phyloP scores from a whole-genome alignment of 2,888 invertebrate species.

The Megastigmus dorsalis region DNA sequence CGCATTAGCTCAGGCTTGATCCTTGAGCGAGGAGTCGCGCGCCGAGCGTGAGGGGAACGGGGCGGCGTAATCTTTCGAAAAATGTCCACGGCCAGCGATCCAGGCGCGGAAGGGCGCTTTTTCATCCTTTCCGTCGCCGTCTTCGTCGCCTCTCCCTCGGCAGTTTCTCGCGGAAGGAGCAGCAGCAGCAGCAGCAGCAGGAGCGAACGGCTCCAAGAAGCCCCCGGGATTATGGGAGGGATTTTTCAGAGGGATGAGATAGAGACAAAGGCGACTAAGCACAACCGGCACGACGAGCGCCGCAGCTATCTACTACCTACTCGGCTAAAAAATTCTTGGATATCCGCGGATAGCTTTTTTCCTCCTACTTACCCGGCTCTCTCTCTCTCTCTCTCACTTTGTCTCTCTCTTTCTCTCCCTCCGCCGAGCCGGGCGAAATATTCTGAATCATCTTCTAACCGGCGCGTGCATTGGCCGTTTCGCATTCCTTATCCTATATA shows the following conservation, averaged over 20 bases:
- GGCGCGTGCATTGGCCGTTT: too few relatives aligned
- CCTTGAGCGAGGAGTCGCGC: too few relatives aligned
- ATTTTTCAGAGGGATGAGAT: constrained; percentile 41
- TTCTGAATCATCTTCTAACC: background rate
- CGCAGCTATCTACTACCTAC: too few relatives aligned
- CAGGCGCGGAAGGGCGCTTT: constrained; percentile 26
- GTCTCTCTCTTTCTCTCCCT: too few relatives aligned
- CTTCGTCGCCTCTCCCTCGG: background rate
- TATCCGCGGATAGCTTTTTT: constrained; percentile 7
- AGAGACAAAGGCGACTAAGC: constrained; percentile 18
- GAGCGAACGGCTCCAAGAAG: constrained; percentile 12
- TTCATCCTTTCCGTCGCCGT: constrained; percentile 5
- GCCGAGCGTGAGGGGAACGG: too few relatives aligned
- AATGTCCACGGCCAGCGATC: constrained; percentile 6
- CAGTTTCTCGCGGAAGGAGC: too few relatives aligned
- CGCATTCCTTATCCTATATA: too few relatives aligned
- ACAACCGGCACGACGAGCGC: background rate
- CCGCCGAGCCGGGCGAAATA: too few relatives aligned
- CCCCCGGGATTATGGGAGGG: constrained; percentile 28
- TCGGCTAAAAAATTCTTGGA: constrained; percentile 12
- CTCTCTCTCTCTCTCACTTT: too few relatives aligned
- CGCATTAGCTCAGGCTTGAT: background rate
- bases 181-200: too few relatives aligned
- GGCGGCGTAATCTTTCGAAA: constrained; percentile 32
- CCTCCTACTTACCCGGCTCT: background rate